Base-by-base conservation (phyloP, 2,888 invertebrate species). In the Caenorhabditis japonica region DNA sequence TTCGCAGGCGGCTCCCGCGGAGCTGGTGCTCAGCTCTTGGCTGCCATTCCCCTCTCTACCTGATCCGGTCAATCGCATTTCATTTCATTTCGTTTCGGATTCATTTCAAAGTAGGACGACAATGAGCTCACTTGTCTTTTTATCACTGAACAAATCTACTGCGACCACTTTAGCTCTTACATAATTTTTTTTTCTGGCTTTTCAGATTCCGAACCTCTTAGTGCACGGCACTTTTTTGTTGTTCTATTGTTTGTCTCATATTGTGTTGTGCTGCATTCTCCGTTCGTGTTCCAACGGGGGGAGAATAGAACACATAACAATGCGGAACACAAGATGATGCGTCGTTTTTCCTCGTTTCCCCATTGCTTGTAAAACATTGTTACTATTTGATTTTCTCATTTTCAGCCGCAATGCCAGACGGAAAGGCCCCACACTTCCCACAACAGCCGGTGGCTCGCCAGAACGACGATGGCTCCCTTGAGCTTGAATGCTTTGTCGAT, bases 371-470 rank as follows among this genome's bases (percentile, higher is more conserved):
- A 27, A 41, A 33, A 52, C 39, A 44, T 39, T 13, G 21, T 17
- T 49, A 21, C 38, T 19, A n/a, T 52, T 52, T 23, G 25, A 17
- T 23, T 49, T 49, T 17, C n/a, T 53, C 2, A 47, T 64, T 62
- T 62, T 47, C 39, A 64, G 62, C 44, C 39, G 51, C 13, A 25
- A 86, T 87, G 87, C 84, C 87, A 36, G 85, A 87, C 73, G 86
- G 85, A 64, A 87, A 87, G 79, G 86, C 87, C 19, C 87, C 87
- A 30, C 87, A 87, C 74, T 87, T 87, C 77, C 87, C 87, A 19
- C 87, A 87, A 77, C 87, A 87, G 74, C 87, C 87, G 15, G 87
- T 87, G 53, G 87, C 87, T 41, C 75, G 87, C 47, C 87, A 87
- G 75, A 88, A 88, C 75, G 87, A 87, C 70, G 87, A 87, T 74